Percentiles rank a stretch among this genome's conserved stretches.
Conservation (phyloP, 2,797 vertebrate genomes). For the Sebastes umbrosus region DNA sequence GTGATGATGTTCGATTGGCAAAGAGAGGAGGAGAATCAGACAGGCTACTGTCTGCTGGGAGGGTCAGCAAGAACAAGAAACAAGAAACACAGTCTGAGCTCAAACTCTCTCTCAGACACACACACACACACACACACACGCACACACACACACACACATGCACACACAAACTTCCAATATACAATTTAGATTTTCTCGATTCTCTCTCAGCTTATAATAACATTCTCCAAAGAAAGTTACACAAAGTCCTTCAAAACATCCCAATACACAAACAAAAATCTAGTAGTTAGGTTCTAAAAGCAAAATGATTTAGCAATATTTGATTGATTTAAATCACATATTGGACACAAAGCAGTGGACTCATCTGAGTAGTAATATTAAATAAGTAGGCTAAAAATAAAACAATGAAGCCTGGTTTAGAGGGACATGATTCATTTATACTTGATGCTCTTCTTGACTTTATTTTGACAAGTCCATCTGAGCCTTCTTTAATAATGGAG, state of each 20-base stretch:
- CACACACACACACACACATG: neutral
- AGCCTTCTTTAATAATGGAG: neutral
- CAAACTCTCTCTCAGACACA: neutral
- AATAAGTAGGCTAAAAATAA: neutral
- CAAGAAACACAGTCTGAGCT: neutral
- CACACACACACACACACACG: neutral
- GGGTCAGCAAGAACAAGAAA: slow-evolving; percentile 17
- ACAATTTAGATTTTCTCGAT: neutral
- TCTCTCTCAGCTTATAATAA: neutral
- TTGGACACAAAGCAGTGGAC: neutral
- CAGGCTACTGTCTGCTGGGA: slow-evolving; percentile 15
- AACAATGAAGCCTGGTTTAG: neutral
- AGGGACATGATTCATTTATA: neutral
- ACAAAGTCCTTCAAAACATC: neutral
- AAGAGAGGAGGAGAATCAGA: slow-evolving; percentile 22
- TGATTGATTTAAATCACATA: neutral
- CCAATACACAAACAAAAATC: neutral
- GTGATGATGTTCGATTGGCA: slow-evolving; percentile 42
- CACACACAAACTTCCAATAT: neutral
- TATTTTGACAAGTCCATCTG: neutral
- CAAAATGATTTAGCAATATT: neutral
- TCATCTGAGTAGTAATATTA: neutral
- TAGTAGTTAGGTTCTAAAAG: neutral
- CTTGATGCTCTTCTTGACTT: neutral
- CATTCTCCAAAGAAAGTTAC: neutral